Percentiles rank a stretch among this genome's conserved stretches.
phyloP scores from a whole-genome alignment of 2,888 invertebrate genomes.

The Rhimphoctona megacephalus region DNA sequence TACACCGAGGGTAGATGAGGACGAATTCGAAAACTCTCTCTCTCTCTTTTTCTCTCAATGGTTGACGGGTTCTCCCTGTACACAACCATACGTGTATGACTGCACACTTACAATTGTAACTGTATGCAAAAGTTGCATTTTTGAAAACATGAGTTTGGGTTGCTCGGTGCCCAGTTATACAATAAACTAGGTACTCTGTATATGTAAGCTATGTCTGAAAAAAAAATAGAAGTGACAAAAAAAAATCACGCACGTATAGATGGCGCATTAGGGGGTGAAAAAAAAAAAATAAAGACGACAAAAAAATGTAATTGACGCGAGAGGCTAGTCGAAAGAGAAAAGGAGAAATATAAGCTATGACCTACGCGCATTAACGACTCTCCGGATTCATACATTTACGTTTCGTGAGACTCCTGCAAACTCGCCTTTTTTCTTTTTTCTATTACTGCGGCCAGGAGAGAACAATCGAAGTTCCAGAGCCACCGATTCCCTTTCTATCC shows the following conservation, averaged over 20 bases:
- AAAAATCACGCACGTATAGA: neutral
- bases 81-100: neutral
- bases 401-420: constrained; percentile 28
- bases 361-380: constrained; percentile 46
- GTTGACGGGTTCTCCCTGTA: constrained; percentile 1
- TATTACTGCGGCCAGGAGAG: constrained; percentile 22
- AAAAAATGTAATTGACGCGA: constrained; percentile 44
- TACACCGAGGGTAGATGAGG: constrained; percentile 12
- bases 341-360: constrained; percentile 16
- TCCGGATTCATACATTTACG: constrained; percentile 15
- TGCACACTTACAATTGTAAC: constrained; percentile 40
- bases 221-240: neutral
- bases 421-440: constrained; percentile 20
- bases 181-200: constrained; percentile 8
- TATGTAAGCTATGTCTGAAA: neutral
- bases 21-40: constrained; percentile 41
- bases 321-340: constrained; percentile 22
- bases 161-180: constrained; percentile 6
- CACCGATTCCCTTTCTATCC: constrained; percentile 61
- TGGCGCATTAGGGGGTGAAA: neutral
- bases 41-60: constrained; percentile 13
- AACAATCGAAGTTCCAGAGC: constrained; percentile 66
- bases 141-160: constrained; percentile 42
- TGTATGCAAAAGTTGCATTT: constrained; percentile 42
- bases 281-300: constrained; percentile 21